phyloP scores from a whole-genome alignment of 2,113 vertebrate species.

The Gila orcuttii region DNA sequence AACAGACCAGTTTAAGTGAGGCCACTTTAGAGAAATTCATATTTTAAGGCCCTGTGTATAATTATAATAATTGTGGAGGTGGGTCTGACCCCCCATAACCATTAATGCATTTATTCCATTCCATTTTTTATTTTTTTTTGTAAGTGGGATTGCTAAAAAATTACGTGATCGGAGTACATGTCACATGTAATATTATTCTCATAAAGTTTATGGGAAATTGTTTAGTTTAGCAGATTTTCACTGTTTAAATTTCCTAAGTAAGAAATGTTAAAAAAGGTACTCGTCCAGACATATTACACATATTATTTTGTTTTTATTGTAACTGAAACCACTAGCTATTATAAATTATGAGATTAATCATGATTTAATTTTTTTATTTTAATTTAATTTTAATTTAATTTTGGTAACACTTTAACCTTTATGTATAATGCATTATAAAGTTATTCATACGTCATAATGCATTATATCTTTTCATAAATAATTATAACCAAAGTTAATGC shows the following conservation, averaged over 20 bases:
- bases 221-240: not conserved
- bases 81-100: not conserved
- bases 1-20: not conserved
- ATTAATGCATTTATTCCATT: not conserved
- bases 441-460: too few species aligned
- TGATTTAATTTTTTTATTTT: too few species aligned
- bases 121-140: not conserved
- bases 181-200: not conserved
- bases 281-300: too few species aligned
- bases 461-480: too few species aligned
- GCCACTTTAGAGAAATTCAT: not conserved
- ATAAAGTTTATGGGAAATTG: not conserved
- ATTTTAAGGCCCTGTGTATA: not conserved
- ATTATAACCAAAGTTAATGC: too few species aligned
- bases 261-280: too few species aligned
- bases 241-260: not conserved
- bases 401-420: too few species aligned
- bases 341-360: too few species aligned
- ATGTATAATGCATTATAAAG: too few species aligned
- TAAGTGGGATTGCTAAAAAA: not conserved
- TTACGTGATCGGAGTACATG: not conserved
- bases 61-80: not conserved
- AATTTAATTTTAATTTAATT: too few species aligned
- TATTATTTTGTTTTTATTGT: too few species aligned
- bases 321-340: too few species aligned